Evolutionary conservation across 2,888 invertebrate species (phyloP), one percentile per base, ranked within the genome.

Genomic region (Dorcus parallelipipedus): DNA sequence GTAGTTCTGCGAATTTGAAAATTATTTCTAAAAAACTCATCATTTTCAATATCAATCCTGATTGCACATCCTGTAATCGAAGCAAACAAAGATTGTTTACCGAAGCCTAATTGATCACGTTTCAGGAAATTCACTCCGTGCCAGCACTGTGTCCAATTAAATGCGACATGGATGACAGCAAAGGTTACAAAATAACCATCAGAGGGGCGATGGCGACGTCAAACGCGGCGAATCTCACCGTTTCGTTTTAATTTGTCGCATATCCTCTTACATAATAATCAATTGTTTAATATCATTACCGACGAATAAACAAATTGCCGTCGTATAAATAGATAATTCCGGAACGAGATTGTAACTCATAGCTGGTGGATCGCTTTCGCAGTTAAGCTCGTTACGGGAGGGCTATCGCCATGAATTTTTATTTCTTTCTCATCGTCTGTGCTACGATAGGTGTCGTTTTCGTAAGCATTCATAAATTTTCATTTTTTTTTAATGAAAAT

Each of bases 181-280:
- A 45, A 45, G 45, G 45, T 45, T 10, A 23, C 9, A 45, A 6
- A 33, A 33, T 33, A 33, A 33, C 26, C 26, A 33, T 33, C 26
- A 33, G 26, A 33, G 26, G 26, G 26, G 26, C 26, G 26, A 33
- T 33, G 26, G 26, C 26, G 26, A 33, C 26, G 26, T 33, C 9
- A 56, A 50, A 42, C 40, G 50, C 50, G 23, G 14, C 49, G 45
- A 56, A 58, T 69, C 45, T 20, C 45, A 45, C 42, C 42, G 17
- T 42, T 10, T 45, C 45, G 23, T 45, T 49, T 54, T 45, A 71
- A 72, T 71, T 68, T 64, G 61, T 58, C 67, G 62, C 67, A 64
- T 58, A 68, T 73, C 73, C 73, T 64, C 63, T 69, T 64, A 65
- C 69, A 68, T 65, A 63, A 63, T 52, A 41, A 45, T 63, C 59